A percentile compares a stretch with the other conserved stretches of the same genome.
Conservation (phyloP, 2,888 invertebrate species). For the Ennomos fuscantarius region DNA sequence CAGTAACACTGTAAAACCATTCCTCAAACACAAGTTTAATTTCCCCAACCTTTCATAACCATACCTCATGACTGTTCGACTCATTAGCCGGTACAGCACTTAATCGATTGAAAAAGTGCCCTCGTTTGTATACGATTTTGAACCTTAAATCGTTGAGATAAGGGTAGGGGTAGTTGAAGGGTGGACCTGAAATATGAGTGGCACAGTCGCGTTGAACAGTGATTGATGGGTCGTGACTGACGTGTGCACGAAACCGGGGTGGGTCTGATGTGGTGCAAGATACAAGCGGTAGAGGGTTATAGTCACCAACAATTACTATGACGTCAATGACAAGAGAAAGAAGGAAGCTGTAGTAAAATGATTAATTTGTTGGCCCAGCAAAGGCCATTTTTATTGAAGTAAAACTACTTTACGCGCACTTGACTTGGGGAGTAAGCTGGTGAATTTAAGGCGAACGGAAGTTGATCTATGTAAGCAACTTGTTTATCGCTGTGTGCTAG, state of each 20-base stretch:
- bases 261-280: slow-evolving; percentile 47
- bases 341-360: too few relatives aligned
- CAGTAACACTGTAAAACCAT: slow-evolving; percentile 13
- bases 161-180: slow-evolving; percentile 42
- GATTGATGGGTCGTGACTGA: slow-evolving; percentile 82
- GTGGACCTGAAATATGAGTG: slow-evolving; percentile 76
- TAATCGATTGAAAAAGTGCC: slow-evolving; percentile 72
- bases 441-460: too few relatives aligned
- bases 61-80: slow-evolving; percentile 40
- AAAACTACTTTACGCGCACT: too few relatives aligned
- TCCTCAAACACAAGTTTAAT: slow-evolving; percentile 32
- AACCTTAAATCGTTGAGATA: slow-evolving; percentile 52
- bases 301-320: too few relatives aligned
- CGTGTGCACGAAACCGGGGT: slow-evolving; percentile 75
- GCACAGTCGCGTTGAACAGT: slow-evolving; percentile 76
- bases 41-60: slow-evolving; percentile 37
- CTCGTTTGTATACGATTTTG: slow-evolving; percentile 40
- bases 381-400: too few relatives aligned
- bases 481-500: too few relatives aligned
- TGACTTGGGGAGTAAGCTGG: too few relatives aligned
- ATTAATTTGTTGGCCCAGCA: too few relatives aligned
- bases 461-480: too few relatives aligned
- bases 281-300: slow-evolving; percentile 35
- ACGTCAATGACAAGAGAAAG: too few relatives aligned
- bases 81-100: slow-evolving; percentile 63